A percentile compares a stretch with the other conserved stretches of the same genome.
Evolutionary conservation across 2,888 invertebrate genomes (phyloP).

Genomic region (Scrobipalpa atriplicella): DNA sequence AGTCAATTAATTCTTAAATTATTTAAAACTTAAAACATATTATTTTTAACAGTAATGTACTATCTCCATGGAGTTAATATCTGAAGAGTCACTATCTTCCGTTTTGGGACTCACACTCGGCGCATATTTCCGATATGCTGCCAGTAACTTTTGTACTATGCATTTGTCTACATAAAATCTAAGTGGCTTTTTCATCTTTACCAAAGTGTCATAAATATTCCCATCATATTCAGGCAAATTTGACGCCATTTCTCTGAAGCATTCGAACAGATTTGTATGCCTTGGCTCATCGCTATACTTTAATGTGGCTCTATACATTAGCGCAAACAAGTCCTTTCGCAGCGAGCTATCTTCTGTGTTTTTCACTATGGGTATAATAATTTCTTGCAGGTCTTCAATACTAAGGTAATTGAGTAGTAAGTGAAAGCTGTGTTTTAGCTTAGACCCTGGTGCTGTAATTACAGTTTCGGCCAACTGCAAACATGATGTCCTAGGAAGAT

Average conservation of each 20-base stretch:
- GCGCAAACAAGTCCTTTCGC: not conserved
- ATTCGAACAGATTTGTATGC: not conserved
- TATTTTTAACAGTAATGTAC: too few species aligned
- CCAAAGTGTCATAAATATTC: not conserved
- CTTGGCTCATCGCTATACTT: not conserved
- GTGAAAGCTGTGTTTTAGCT: slow-evolving; percentile 50
- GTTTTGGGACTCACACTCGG: too few species aligned
- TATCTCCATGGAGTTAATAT: too few species aligned
- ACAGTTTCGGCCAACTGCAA: slow-evolving; percentile 46
- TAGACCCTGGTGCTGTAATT: slow-evolving; percentile 48
- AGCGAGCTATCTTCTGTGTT: not conserved
- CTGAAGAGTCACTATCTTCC: too few species aligned
- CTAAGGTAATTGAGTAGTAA: not conserved
- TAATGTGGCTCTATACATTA: not conserved
- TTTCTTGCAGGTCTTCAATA: not conserved
- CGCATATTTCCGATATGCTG: too few species aligned
- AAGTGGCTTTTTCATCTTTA: not conserved
- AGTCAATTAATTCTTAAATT: too few species aligned
- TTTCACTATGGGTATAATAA: not conserved
- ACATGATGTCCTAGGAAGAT: slow-evolving; percentile 43
- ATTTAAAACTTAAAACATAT: too few species aligned
- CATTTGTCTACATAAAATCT: too few species aligned
- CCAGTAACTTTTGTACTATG: too few species aligned
- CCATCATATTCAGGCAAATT: not conserved
- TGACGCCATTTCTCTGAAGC: not conserved